Evolutionary conservation across 2,888 invertebrate species (phyloP), one percentile per base, ranked within the genome.

Genomic region (Spialia ferax): DNA sequence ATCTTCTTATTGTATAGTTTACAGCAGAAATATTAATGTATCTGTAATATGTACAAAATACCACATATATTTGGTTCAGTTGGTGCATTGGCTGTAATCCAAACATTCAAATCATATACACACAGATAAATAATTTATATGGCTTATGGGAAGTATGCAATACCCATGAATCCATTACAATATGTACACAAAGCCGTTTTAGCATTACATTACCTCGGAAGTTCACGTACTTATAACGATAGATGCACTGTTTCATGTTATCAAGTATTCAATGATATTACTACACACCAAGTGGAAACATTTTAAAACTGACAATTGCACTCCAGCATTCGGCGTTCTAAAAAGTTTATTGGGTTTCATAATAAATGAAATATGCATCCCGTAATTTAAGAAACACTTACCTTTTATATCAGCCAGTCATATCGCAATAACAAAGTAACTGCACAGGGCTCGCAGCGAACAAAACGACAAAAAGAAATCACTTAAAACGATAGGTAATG

Each of bases 181-280:
- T 77, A 73, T 79, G 72, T 77, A 78, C 73, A 68, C n/a, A 74
- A 79, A 75, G 73, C 72, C 73, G 79, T 80, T 80, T 69, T 67
- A 71, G 75, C 74, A 79, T 82, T 79, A 72, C 75, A 82, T 80
- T 79, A 80, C 83, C 86, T 87, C 85, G 82, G 82, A 80, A 83
- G 80, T 83, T 82, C 76, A 80, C 74, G 74, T 82, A 81, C 75
- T 70, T 67, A 54, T 56, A 42, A 68, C 52, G 52, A 65, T 69
- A 69, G 52, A 5, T 20, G 11, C 57, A 57, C 35, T 48, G n/a
- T n/a, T 10, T 38, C 23, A 59, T 26, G 20, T 23, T 50, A 57
- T 57, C 56, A 38, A 32, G 56, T 63, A 61, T 63, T 67, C 67
- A 67, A 70, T 66, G 63, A 61, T 70, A 70, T 68, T 64, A 68